These are phyloP conservation scores for Eilema caniola DNA, from an alignment of 2,888 invertebrate genomes.

Conservation along the genomic window DNA sequence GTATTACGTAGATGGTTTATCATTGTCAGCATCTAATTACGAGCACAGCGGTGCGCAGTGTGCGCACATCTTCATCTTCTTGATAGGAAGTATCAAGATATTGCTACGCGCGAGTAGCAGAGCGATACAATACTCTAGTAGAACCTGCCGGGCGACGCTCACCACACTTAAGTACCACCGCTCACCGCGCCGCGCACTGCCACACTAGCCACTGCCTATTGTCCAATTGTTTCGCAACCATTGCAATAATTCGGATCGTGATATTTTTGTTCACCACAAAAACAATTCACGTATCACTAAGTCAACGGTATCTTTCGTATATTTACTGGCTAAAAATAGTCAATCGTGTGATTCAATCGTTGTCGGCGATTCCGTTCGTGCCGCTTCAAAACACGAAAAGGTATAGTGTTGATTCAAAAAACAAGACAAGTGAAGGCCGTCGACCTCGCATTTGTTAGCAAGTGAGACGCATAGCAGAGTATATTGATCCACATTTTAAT, in stretches of 20 bases:
- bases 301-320: constrained; percentile 26
- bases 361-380: constrained; percentile 14
- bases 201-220: neutral
- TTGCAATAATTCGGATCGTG: constrained; percentile 11
- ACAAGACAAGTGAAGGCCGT: constrained; percentile 33
- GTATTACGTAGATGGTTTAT: constrained; percentile 14
- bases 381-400: constrained; percentile 22
- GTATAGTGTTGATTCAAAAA: constrained; percentile 25
- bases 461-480: constrained; percentile 27
- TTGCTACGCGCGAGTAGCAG: neutral
- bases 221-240: neutral
- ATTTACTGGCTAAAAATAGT: constrained; percentile 20
- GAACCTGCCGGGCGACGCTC: constrained; percentile 17
- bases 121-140: neutral
- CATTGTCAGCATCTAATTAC: neutral
- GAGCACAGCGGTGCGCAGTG: constrained; percentile 10
- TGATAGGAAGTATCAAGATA: constrained; percentile 33
- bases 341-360: constrained; percentile 16
- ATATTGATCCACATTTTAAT: constrained; percentile 17
- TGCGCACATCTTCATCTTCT: constrained; percentile 7
- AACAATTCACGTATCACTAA: constrained; percentile 12
- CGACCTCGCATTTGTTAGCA: constrained; percentile 28
- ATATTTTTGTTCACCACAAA: constrained; percentile 15
- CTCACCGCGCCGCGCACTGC: neutral
- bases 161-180: neutral